Evolutionary conservation across 2,113 vertebrate species (phyloP).

Genomic region (Megaceryle maxima): DNA sequence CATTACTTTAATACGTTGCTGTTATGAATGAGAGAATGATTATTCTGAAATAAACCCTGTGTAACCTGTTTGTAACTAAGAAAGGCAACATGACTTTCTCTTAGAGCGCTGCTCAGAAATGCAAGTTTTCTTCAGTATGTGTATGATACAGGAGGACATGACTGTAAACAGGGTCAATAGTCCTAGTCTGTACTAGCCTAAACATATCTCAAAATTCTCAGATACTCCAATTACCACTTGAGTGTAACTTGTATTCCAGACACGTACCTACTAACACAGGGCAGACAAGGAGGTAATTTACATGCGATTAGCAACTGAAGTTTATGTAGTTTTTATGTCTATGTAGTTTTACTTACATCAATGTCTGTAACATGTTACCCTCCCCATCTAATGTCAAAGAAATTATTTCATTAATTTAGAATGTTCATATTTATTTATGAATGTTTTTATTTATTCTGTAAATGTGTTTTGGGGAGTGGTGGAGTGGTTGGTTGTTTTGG

Average conservation of each 20-base stretch:
- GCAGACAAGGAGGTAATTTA: background rate
- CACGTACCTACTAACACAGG: background rate
- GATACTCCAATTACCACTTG: background rate
- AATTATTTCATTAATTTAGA: background rate
- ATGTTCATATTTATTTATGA: background rate
- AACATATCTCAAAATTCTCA: background rate
- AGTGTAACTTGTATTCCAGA: background rate
- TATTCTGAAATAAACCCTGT: background rate
- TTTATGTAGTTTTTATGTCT: background rate
- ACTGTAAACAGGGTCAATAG: background rate
- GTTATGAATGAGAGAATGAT: background rate
- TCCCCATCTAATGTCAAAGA: background rate
- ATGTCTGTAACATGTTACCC: background rate
- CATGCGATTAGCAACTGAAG: background rate
- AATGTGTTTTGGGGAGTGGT: fast-evolving
- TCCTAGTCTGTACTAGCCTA: background rate
- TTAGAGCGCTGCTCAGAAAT: background rate
- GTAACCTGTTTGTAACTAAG: background rate
- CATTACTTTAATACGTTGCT: background rate
- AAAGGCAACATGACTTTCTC: background rate
- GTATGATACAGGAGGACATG: background rate
- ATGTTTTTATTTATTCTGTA: background rate
- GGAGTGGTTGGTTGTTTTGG: fast-evolving
- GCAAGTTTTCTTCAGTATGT: background rate
- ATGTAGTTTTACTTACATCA: background rate